These are phyloP conservation scores for Chelonoidis abingdonii DNA, from an alignment of 2,113 vertebrate genomes.

Conservation along the genomic window DNA sequence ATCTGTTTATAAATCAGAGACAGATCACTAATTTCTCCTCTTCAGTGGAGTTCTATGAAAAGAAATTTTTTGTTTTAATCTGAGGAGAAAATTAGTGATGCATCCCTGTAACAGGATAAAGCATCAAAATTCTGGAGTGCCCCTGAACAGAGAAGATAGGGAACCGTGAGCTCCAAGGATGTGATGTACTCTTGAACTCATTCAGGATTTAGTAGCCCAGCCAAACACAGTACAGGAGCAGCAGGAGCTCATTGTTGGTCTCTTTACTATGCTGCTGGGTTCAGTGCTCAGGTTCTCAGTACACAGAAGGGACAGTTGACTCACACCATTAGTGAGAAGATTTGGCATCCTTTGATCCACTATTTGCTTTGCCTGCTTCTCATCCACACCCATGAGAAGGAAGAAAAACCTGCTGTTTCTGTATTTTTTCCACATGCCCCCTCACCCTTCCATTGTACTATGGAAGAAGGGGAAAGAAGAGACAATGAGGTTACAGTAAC, in stretches of 20 bases:
- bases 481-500: background rate
- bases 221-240: background rate
- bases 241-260: background rate
- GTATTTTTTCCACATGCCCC: background rate
- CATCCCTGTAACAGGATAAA: background rate
- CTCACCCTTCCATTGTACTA: background rate
- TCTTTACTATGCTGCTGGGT: background rate
- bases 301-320: background rate
- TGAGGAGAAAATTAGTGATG: background rate
- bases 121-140: background rate
- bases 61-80: background rate
- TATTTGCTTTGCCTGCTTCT: background rate
- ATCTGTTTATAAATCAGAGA: background rate
- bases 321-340: background rate
- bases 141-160: background rate
- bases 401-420: background rate
- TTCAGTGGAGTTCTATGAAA: background rate
- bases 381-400: background rate
- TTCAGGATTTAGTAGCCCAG: background rate
- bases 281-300: background rate
- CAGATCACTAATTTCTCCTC: background rate
- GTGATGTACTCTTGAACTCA: background rate
- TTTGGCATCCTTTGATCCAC: background rate
- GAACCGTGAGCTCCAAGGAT: background rate
- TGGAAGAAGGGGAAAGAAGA: background rate